phyloP scores from a whole-genome alignment of 1,140 invertebrate genomes.

The Lordiphosa clarofinis region DNA sequence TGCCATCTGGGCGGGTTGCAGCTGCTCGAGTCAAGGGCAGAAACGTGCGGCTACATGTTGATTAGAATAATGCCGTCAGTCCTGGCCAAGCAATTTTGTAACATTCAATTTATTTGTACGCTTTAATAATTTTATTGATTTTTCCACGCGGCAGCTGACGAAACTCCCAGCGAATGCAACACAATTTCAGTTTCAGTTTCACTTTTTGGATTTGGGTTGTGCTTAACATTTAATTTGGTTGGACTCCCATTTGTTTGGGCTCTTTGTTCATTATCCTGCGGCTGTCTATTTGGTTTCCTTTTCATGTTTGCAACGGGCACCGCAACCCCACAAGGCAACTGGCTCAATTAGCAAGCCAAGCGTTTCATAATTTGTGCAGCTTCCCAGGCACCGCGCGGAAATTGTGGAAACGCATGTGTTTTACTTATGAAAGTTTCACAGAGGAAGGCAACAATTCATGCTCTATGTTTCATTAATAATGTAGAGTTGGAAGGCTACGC shows the following conservation, averaged over 20 bases:
- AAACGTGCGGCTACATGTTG: conserved; percentile 70
- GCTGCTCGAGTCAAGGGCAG: conserved; percentile 72
- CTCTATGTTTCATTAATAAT: conserved; percentile 31
- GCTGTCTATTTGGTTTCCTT: conserved; percentile 39
- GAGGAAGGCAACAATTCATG: conserved; percentile 21
- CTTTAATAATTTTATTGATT: conserved; percentile 77
- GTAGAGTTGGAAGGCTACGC: neutral
- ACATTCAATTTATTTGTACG: conserved; percentile 58
- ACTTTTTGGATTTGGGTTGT: conserved; percentile 31
- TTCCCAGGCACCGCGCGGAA: conserved; percentile 25
- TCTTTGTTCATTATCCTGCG: conserved; percentile 15
- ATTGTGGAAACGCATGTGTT: conserved; percentile 42
- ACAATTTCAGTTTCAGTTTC: conserved; percentile 24
- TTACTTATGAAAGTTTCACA: conserved; percentile 8
- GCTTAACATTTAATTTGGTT: conserved; percentile 36
- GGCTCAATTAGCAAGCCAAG: conserved; percentile 48
- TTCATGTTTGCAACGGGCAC: conserved; percentile 45
- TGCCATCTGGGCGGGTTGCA: conserved; percentile 42
- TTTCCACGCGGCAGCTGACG: conserved; percentile 60
- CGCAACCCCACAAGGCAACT: conserved; percentile 21
- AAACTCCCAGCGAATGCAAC: conserved; percentile 50
- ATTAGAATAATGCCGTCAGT: conserved; percentile 32
- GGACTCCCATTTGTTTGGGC: conserved; percentile 1
- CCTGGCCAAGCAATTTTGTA: conserved; percentile 19
- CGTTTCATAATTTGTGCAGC: conserved; percentile 47